Conservation (phyloP, 1,140 invertebrate species). For the Scylla paramamosain region DNA sequence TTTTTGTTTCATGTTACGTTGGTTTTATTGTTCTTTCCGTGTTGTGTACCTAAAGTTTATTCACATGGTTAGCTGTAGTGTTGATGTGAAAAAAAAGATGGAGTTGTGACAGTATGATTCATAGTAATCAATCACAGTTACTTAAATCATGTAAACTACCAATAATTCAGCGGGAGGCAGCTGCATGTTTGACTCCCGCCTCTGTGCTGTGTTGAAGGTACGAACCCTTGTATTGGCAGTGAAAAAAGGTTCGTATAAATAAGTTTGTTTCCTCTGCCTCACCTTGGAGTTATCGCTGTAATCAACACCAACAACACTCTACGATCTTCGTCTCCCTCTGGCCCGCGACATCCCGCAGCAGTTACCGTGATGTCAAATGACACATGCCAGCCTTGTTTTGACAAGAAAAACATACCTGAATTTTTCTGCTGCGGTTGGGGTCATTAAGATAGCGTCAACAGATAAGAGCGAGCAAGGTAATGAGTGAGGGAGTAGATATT, state of each 20-base stretch:
- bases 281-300: neutral
- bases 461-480: conserved; percentile 69
- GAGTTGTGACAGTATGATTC: too few relatives aligned
- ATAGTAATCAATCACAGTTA: too few relatives aligned
- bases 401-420: conserved; percentile 48
- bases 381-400: conserved; percentile 72
- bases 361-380: conserved; percentile 63
- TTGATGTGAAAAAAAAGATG: too few relatives aligned
- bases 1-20: neutral
- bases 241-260: neutral
- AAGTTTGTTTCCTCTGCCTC: neutral
- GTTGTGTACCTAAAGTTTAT: neutral
- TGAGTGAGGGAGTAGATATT: conserved; percentile 58
- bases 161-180: too few relatives aligned
- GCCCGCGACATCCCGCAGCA: neutral
- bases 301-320: neutral
- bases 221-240: neutral
- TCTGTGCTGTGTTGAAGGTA: conserved; percentile 29
- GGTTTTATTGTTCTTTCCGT: neutral
- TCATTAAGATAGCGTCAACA: conserved; percentile 73
- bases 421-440: neutral
- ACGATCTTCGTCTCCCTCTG: neutral
- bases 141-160: too few relatives aligned
- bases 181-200: neutral
- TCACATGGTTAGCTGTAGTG: too few relatives aligned